A percentile compares a stretch with the other conserved stretches of the same genome.
These are phyloP conservation scores for Vimba vimba DNA, from an alignment of 2,113 vertebrate species.

Conservation along the genomic window DNA sequence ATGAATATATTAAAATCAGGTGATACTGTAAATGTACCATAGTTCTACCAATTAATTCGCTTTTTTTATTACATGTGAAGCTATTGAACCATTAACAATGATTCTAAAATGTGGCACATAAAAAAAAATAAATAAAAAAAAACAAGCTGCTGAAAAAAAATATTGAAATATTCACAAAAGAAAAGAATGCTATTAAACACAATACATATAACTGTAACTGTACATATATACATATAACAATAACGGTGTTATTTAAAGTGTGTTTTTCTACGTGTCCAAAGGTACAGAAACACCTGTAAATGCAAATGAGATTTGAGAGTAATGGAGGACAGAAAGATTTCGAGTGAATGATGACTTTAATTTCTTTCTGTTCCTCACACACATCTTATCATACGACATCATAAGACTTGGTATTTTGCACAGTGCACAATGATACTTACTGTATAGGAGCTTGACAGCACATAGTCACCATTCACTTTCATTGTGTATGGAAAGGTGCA, in stretches of 20 bases:
- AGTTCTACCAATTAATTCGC: background rate
- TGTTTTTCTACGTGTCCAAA: background rate
- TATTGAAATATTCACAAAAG: too few species aligned
- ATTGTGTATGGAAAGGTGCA: background rate
- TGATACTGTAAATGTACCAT: background rate
- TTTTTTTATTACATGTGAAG: too few species aligned
- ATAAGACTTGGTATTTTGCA: background rate
- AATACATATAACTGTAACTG: background rate
- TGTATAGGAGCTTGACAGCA: background rate
- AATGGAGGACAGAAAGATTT: background rate
- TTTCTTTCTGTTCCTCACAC: background rate
- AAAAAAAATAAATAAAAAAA: too few species aligned
- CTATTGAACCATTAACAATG: too few species aligned
- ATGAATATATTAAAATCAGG: background rate
- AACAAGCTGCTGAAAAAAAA: background rate
- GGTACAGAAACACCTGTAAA: background rate
- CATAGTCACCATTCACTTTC: background rate
- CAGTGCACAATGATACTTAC: background rate
- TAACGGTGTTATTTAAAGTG: too few species aligned
- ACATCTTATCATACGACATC: background rate
- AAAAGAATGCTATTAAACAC: background rate
- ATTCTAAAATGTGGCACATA: too few species aligned
- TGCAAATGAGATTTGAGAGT: background rate
- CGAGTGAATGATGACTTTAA: background rate
- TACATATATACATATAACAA: too few species aligned